Evolutionary conservation across 1,140 invertebrate genomes (phyloP).

Genomic region (Argopecten irradians): DNA sequence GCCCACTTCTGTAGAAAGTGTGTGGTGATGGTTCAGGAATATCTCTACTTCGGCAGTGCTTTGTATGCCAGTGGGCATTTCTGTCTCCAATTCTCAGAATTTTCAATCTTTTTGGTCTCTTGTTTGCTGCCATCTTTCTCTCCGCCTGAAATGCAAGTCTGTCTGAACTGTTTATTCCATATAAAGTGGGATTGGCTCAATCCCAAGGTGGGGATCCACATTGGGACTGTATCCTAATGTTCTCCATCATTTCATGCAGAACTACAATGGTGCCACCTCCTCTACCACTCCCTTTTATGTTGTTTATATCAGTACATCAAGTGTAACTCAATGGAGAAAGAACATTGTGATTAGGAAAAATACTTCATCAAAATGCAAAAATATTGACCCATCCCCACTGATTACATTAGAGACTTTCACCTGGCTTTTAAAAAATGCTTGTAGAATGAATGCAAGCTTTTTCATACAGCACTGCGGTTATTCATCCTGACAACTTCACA

Average conservation of each 20-base stretch:
- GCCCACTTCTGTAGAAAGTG: background rate
- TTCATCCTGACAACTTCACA: constrained; percentile 1
- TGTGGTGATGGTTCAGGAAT: background rate
- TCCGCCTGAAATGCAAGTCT: background rate
- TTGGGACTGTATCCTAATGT: background rate
- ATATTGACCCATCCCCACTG: too few species aligned
- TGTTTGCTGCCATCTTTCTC: background rate
- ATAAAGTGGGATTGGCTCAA: background rate
- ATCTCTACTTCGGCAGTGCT: background rate
- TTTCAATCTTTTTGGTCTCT: background rate
- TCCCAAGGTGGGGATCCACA: background rate
- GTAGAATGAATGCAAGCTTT: background rate
- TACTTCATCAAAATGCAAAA: too few species aligned
- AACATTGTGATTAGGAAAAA: too few species aligned
- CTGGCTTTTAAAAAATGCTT: background rate
- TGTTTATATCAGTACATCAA: too few species aligned
- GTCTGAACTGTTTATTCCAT: background rate
- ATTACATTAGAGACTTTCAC: background rate
- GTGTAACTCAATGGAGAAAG: too few species aligned
- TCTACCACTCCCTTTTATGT: too few species aligned
- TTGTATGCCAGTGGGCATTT: background rate
- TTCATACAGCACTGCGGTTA: background rate
- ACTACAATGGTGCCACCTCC: too few species aligned
- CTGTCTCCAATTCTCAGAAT: background rate
- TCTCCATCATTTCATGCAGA: too few species aligned